Conservation (phyloP, 2,888 invertebrate genomes). For the Troglohyphantes excavatus region DNA sequence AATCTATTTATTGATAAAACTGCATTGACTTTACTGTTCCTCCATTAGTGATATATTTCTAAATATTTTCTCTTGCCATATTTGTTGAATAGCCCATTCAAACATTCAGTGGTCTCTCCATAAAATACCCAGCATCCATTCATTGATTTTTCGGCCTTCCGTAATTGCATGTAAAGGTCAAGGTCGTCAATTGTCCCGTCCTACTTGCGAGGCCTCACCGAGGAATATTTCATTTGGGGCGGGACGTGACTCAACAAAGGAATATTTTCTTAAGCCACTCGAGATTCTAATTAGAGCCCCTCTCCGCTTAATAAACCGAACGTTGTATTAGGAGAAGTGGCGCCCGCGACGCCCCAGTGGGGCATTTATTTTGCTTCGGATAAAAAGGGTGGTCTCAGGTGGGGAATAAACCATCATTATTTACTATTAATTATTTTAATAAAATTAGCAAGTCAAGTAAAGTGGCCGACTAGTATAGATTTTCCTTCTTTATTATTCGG, state of each 20-base stretch:
- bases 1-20: too few species aligned
- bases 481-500: too few species aligned
- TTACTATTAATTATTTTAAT: too few species aligned
- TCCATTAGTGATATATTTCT: too few species aligned
- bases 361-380: neutral
- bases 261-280: conserved; percentile 24
- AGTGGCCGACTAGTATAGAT: too few species aligned
- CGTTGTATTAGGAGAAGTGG: conserved; percentile 33
- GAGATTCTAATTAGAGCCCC: conserved; percentile 55
- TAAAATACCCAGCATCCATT: neutral
- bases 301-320: conserved; percentile 29
- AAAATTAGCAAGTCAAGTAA: too few species aligned
- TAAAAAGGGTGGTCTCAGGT: neutral
- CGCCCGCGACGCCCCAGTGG: neutral
- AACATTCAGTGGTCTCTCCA: too few species aligned
- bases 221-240: conserved; percentile 5
- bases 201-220: neutral
- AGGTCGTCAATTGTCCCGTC: conserved; percentile 14
- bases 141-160: neutral
- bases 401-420: neutral
- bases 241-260: conserved; percentile 55
- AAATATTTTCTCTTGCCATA: too few species aligned
- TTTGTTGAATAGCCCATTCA: too few species aligned
- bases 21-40: too few species aligned
- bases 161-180: conserved; percentile 33